Evolutionary conservation across 2,797 vertebrate genomes (phyloP), one percentile per base, ranked within the genome.

Genomic region (Margarornis squamiger): DNA sequence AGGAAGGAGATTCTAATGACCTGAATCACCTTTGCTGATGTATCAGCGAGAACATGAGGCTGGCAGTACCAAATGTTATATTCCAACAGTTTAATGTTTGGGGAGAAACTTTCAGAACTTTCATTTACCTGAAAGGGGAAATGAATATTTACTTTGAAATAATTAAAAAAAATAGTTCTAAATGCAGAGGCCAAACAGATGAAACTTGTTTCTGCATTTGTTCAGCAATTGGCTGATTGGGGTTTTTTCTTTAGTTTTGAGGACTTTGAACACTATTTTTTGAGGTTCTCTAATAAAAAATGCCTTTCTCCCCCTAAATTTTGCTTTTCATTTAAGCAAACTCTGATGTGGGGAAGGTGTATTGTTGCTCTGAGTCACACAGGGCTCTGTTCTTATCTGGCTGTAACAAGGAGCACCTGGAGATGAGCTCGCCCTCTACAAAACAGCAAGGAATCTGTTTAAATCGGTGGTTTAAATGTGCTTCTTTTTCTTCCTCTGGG

Each of bases 1-100:
- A 88, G 36, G n/a, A 78, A 83, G 62, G 82, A 34, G 41, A 29
- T 48, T 92, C 41, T 84, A 76, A 73, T 85, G 82, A 92, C 70
- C 68, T 89, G 49, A 30, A 36, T 80, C 7, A 18, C 57, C 54
- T 95, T 72, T 94, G 51, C 41, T 72, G 74, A 72, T 74, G 8
- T 18, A 57, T 67, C 30, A 30, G 65, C 59, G 22, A 49, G 34
- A 68, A 92, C 67, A 61, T 6, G 11, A 54, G 17, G 24, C 23
- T 58, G 59, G 7, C 15, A 63, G 19, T 48, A 36, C 18, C 49
- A 39, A 55, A 12, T 62, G 32, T 66, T 55, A 5, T 62, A n/a
- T 58, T 73, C 29, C 55, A 78, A 20, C 10, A n/a, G 19, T 78
- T 89, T 57, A 52, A 29, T 8, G 4, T 26, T 23, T 57, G 34